Percentiles rank a stretch among this genome's conserved stretches.
These are phyloP conservation scores for Drosophila emarginata DNA, from an alignment of 2,888 invertebrate genomes.

Conservation along the genomic window DNA sequence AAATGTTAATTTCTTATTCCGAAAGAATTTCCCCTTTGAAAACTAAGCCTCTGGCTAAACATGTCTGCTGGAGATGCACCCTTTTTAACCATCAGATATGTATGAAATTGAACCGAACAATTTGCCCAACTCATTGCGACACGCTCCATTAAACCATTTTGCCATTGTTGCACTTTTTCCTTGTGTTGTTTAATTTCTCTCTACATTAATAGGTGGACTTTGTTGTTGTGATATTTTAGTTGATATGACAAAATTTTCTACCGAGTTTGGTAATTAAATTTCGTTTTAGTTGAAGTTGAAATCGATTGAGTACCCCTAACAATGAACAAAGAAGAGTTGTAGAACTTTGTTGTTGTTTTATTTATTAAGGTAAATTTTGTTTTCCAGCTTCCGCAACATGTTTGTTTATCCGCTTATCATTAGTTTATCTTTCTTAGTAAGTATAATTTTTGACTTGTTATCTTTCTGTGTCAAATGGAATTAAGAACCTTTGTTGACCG, in stretches of 20 bases:
- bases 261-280: conserved; percentile 55
- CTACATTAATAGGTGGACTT: conserved; percentile 36
- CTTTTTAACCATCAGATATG: conserved; percentile 43
- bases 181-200: neutral
- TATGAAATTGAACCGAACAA: conserved; percentile 34
- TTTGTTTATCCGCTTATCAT: conserved; percentile 51
- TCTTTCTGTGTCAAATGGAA: conserved; percentile 63
- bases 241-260: conserved; percentile 54
- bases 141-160: conserved; percentile 75
- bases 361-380: neutral
- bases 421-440: conserved; percentile 38
- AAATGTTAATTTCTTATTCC: too few relatives aligned
- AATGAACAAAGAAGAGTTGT: conserved; percentile 38
- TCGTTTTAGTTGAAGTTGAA: conserved; percentile 29
- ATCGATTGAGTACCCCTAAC: conserved; percentile 38
- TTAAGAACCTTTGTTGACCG: conserved; percentile 38
- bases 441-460: conserved; percentile 50
- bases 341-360: neutral
- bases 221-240: conserved; percentile 50
- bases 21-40: neutral
- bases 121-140: conserved; percentile 58
- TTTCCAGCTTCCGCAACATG: conserved; percentile 65
- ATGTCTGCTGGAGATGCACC: conserved; percentile 43
- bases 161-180: conserved; percentile 66
- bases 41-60: conserved; percentile 18